A percentile compares a stretch with the other conserved stretches of the same genome.
These are phyloP conservation scores for Synergus gifuensis DNA, from an alignment of 2,888 invertebrate genomes.

Conservation along the genomic window DNA sequence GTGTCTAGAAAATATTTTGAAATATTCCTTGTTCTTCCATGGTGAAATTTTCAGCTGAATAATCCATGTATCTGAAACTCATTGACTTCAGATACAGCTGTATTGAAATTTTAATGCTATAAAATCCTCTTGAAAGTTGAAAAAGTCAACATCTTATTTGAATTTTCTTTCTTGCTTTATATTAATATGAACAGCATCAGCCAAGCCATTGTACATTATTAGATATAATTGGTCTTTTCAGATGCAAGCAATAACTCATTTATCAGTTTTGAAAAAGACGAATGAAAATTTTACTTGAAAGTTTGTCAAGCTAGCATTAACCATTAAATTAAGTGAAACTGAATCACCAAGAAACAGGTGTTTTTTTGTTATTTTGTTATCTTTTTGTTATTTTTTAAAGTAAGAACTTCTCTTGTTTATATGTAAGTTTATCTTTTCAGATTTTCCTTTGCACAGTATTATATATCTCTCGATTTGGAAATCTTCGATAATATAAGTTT, in stretches of 20 bases:
- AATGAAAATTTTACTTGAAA: too few species aligned
- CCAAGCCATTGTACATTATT: too few species aligned
- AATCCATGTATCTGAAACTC: neutral
- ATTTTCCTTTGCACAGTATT: neutral
- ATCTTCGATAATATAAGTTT: slow-evolving; percentile 10
- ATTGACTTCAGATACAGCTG: neutral
- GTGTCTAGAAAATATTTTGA: neutral
- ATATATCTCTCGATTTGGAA: slow-evolving; percentile 3
- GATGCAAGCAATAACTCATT: too few species aligned
- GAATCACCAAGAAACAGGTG: neutral
- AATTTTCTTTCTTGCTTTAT: too few species aligned
- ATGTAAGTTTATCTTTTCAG: neutral
- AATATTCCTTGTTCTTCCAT: neutral
- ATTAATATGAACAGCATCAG: too few species aligned
- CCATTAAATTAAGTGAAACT: neutral
- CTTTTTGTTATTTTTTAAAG: neutral
- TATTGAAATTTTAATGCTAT: neutral
- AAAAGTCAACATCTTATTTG: neutral
- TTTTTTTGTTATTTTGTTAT: neutral
- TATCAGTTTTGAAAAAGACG: too few species aligned
- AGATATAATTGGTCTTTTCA: too few species aligned
- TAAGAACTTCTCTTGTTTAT: neutral
- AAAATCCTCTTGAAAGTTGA: neutral
- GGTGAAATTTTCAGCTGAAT: neutral
- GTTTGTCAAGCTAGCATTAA: neutral